Percentiles rank a stretch among this genome's conserved stretches.
phyloP scores from a whole-genome alignment of 2,888 invertebrate genomes.

The Willowsia nigromaculata region DNA sequence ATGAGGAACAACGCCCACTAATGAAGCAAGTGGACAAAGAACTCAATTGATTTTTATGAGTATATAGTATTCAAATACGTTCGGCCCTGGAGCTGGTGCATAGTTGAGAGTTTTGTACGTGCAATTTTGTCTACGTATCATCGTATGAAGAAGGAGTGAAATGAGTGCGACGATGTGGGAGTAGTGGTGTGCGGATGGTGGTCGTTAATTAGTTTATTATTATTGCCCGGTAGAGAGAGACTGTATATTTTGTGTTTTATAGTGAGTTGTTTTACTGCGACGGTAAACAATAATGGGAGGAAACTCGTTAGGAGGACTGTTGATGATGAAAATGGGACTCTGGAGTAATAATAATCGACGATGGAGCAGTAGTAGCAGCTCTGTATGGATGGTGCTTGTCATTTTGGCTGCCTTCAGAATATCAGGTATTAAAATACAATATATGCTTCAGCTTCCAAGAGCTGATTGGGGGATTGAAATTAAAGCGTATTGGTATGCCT shows the following conservation, averaged over 20 bases:
- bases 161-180: background rate
- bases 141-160: background rate
- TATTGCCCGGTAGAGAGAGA: background rate
- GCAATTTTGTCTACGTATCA: background rate
- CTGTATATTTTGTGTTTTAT: background rate
- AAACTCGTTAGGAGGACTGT: slow-evolving; percentile 18
- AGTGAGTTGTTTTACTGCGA: background rate
- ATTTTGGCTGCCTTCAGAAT: slow-evolving; percentile 63
- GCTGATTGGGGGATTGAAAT: too few relatives aligned
- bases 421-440: slow-evolving; percentile 26
- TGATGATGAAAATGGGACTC: slow-evolving; percentile 43
- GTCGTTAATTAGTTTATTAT: background rate
- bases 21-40: background rate
- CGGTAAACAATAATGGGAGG: slow-evolving; percentile 29
- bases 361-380: slow-evolving; percentile 25
- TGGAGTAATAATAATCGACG: slow-evolving; percentile 1
- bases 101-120: too few relatives aligned
- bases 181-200: background rate
- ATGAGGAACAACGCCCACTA: background rate
- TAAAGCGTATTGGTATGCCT: too few relatives aligned
- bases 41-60: background rate
- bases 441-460: background rate
- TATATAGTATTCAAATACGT: too few relatives aligned
- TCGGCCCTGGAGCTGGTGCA: too few relatives aligned
- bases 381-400: slow-evolving; percentile 62